Percentiles rank a stretch among this genome's conserved stretches.
phyloP scores from a whole-genome alignment of 1,140 invertebrate species.

The Sinonovacula constricta region DNA sequence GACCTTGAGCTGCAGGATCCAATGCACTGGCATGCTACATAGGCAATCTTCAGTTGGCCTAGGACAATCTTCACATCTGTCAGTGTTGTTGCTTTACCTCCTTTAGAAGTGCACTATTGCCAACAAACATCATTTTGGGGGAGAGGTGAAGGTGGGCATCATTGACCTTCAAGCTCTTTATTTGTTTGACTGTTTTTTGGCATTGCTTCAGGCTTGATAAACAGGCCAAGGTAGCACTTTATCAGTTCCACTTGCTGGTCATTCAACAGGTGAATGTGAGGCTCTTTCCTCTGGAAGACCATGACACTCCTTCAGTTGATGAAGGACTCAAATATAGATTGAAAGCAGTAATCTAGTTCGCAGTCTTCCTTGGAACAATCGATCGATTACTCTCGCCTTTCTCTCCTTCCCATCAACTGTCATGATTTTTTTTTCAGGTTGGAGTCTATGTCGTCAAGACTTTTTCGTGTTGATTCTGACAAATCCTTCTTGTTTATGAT shows the following conservation, averaged over 20 bases:
- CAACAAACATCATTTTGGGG: slow-evolving; percentile 2
- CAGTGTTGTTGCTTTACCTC: neutral
- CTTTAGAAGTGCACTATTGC: neutral
- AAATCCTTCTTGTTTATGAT: neutral
- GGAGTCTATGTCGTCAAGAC: neutral
- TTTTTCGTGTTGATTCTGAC: neutral
- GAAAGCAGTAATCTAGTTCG: slow-evolving; percentile 5
- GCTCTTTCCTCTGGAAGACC: slow-evolving; percentile 20
- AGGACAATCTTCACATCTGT: slow-evolving; percentile 13
- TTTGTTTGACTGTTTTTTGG: neutral
- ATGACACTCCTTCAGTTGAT: slow-evolving; percentile 19
- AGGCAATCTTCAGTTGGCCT: slow-evolving; percentile 13
- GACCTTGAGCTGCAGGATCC: slow-evolving; percentile 6
- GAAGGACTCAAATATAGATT: slow-evolving; percentile 10
- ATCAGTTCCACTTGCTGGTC: slow-evolving; percentile 10
- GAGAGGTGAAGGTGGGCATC: neutral
- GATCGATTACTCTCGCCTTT: neutral
- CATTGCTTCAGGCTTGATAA: slow-evolving; percentile 9
- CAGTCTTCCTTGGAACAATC: slow-evolving; percentile 1
- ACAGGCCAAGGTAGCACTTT: neutral
- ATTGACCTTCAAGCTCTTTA: neutral
- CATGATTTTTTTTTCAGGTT: slow-evolving; percentile 8
- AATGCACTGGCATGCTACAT: slow-evolving; percentile 20
- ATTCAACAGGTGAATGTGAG: slow-evolving; percentile 12
- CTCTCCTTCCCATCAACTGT: slow-evolving; percentile 7